A percentile compares a stretch with the other conserved stretches of the same genome.
phyloP scores from a whole-genome alignment of 35 echinoderm and acorn worm species.

The Hemicentrotus pulcherrimus region DNA sequence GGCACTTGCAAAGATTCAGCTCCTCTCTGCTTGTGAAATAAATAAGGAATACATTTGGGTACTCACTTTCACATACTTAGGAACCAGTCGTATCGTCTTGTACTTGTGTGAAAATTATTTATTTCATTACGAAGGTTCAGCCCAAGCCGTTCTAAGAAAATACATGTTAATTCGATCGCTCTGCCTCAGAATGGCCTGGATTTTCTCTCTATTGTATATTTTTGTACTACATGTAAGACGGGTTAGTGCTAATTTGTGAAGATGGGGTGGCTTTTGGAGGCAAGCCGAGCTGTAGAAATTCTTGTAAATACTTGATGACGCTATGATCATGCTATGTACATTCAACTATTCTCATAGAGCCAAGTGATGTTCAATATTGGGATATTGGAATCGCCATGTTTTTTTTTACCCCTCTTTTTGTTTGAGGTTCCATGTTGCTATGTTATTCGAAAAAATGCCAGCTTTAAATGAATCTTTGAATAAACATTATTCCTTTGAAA shows the following conservation, averaged over 20 bases:
- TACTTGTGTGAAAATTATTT: not conserved
- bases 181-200: not conserved
- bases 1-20: not conserved
- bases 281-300: not conserved
- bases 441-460: not conserved
- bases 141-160: not conserved
- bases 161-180: not conserved
- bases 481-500: not conserved
- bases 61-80: not conserved
- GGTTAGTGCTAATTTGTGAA: not conserved
- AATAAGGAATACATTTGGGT: not conserved
- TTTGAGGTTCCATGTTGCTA: not conserved
- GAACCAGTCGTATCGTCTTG: not conserved
- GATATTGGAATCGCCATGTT: not conserved
- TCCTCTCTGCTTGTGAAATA: not conserved
- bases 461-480: too few species aligned
- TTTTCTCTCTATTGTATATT: constrained; percentile 4
- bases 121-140: not conserved
- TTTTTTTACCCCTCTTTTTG: not conserved
- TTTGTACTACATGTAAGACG: not conserved
- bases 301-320: not conserved
- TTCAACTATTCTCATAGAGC: not conserved
- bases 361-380: not conserved
- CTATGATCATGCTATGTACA: not conserved
- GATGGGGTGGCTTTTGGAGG: not conserved